Percentiles rank a stretch among this genome's conserved stretches.
Conservation (phyloP, 1,140 invertebrate genomes). For the Drosophila subobscura region DNA sequence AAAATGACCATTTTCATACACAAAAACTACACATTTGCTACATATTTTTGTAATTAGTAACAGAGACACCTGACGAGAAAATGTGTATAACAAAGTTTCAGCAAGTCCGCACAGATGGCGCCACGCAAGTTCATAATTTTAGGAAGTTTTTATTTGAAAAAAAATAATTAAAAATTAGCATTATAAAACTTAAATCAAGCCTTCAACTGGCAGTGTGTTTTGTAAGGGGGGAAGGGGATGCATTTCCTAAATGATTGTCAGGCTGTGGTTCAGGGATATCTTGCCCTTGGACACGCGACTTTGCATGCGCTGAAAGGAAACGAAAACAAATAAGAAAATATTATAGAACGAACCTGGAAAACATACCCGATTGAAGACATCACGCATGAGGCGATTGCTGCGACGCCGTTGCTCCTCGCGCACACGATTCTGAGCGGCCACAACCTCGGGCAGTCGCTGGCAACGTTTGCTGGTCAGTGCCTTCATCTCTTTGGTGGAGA, state of each 20-base stretch:
- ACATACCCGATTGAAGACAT: conserved; percentile 75
- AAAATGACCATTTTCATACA: no score
- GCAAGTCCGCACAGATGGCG: no score
- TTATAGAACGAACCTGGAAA: not conserved
- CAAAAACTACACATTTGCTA: no score
- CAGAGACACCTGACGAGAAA: no score
- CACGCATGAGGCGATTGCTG: conserved; percentile 70
- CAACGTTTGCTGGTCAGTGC: conserved; percentile 73
- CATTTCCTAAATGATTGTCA: conserved; percentile 62
- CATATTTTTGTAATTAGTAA: no score
- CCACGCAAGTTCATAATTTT: no score
- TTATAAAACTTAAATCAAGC: not conserved
- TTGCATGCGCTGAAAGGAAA: conserved; percentile 65
- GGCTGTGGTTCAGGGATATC: conserved; percentile 74
- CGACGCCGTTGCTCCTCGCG: conserved; percentile 64
- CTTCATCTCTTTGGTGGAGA: conserved; percentile 76
- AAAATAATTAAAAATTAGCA: no score
- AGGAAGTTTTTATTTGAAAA: no score
- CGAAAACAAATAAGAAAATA: not conserved
- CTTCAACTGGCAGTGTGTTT: conserved; percentile 2
- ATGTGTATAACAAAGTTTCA: no score
- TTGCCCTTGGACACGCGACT: conserved; percentile 69
- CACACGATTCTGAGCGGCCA: conserved; percentile 52
- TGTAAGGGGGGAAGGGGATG: no score
- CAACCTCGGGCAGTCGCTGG: conserved; percentile 65